Evolutionary conservation across 1,140 invertebrate genomes (phyloP).

Genomic region (Panagrolaimus sp.): DNA sequence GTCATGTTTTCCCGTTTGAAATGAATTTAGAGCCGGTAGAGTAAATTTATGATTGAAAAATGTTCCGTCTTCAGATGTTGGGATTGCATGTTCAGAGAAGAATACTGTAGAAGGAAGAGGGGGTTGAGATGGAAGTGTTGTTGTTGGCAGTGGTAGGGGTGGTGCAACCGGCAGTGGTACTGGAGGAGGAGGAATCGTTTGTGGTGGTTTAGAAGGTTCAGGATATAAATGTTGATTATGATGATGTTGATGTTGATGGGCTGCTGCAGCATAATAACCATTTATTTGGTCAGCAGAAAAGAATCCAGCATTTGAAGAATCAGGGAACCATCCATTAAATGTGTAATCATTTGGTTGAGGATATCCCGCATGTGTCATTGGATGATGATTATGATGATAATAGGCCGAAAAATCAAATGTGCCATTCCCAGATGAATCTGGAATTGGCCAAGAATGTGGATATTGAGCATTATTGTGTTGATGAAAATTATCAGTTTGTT

Average conservation of each 20-base stretch:
- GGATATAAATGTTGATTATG: too few relatives aligned
- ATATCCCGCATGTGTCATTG: neutral
- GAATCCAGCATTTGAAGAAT: neutral
- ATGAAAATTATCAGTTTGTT: neutral
- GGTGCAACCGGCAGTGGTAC: too few relatives aligned
- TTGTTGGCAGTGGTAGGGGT: neutral
- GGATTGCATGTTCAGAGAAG: neutral
- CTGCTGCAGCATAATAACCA: too few relatives aligned
- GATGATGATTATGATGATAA: neutral
- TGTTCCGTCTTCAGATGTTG: neutral
- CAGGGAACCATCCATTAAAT: neutral
- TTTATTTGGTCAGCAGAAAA: too few relatives aligned
- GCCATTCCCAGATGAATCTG: neutral
- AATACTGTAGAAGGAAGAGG: neutral
- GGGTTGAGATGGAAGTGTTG: neutral
- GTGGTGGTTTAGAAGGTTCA: too few relatives aligned
- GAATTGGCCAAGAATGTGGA: neutral
- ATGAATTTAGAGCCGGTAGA: neutral
- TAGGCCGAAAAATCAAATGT: neutral
- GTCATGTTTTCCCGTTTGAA: neutral
- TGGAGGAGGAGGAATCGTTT: too few relatives aligned
- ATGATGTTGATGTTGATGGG: too few relatives aligned
- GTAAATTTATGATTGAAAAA: neutral
- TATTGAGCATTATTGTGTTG: neutral
- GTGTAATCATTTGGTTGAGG: neutral